phyloP scores from a whole-genome alignment of 92 coral and sea anemone genomes.

The Montipora capitata region DNA sequence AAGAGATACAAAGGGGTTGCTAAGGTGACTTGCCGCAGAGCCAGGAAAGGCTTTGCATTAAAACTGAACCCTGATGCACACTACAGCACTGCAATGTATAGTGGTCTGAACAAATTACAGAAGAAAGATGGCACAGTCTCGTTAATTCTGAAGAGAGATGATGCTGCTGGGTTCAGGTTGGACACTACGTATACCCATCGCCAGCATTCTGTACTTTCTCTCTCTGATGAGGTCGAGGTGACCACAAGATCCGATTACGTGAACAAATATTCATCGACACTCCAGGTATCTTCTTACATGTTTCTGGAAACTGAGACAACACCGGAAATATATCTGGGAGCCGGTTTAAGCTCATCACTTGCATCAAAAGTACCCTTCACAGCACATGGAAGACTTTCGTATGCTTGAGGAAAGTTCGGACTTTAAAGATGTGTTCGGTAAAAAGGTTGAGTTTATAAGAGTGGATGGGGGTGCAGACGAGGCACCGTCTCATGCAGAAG shows the following conservation, averaged over 20 bases:
- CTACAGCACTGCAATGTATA: constrained; percentile 18
- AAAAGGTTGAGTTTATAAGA: constrained; percentile 35
- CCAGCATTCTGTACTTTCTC: constrained; percentile 48
- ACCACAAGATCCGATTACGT: constrained; percentile 72
- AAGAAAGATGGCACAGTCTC: constrained; percentile 35
- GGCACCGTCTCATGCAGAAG: constrained; percentile 59
- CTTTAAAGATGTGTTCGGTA: too few relatives aligned
- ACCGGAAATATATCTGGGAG: constrained; percentile 63
- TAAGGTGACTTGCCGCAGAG: constrained; percentile 36
- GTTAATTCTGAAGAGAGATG: constrained; percentile 61
- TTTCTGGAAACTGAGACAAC: constrained; percentile 67
- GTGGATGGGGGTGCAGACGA: constrained; percentile 66
- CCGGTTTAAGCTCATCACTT: constrained; percentile 66
- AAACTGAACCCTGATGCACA: constrained; percentile 64
- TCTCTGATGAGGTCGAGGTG: background rate
- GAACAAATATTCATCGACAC: constrained; percentile 46
- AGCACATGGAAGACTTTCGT: constrained; percentile 30
- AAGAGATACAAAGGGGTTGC: constrained; percentile 75
- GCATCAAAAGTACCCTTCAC: constrained; percentile 34
- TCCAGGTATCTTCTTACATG: constrained; percentile 67
- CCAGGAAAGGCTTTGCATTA: constrained; percentile 68
- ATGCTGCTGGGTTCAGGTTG: constrained; percentile 70
- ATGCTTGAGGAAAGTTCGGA: constrained; percentile 25
- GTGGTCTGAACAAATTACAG: constrained; percentile 51
- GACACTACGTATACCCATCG: constrained; percentile 69